Evolutionary conservation across 2,888 invertebrate species (phyloP), one percentile per base, ranked within the genome.

Genomic region (Harpalus rufipes): DNA sequence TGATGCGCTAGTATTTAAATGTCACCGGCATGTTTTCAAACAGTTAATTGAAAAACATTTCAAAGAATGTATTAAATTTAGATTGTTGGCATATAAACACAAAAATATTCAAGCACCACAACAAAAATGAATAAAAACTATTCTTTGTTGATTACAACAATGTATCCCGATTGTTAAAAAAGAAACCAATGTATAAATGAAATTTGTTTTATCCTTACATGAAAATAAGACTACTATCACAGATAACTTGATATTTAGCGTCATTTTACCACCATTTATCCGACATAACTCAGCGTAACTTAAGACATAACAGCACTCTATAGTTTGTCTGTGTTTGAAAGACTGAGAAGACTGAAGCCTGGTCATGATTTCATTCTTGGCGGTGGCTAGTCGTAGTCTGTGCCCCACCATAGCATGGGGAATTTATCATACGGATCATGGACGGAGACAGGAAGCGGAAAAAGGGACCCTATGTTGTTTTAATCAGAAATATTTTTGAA

Each of bases 211-310:
- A 51, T 16, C 39, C 80, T 80, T 80, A 80, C 80, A 80, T 80
- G 61, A 61, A 61, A 61, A 61, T 59, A 80, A 21, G 14, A 80
- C 61, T 80, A 80, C 8, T 80, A 80, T 80, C 80, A 80, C 80
- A 80, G 80, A 39, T 12, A 80, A 21, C 16, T 78, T 10, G 25
- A 39, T 7, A 16, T 14, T 41, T 16, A 14, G 59, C 32, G 39
- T 80, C 44, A 41, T 80, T 32, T 61, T 61, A 80, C 32, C 61
- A 61, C 80, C 8, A 8, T 39, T 51, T 79, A 32, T 79, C 76
- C 44, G 51, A 61, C 61, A 78, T 80, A 61, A 80, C 80, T n/a
- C 51, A 16, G 18, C 51, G 74, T 44, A 51, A 51, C 18, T 51
- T 51, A 16, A 32, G 32, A 72, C 44, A 56, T 44, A 74, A 74